Evolutionary conservation across 2,888 invertebrate genomes (phyloP).

Genomic region (Shargacucullia verbasci): DNA sequence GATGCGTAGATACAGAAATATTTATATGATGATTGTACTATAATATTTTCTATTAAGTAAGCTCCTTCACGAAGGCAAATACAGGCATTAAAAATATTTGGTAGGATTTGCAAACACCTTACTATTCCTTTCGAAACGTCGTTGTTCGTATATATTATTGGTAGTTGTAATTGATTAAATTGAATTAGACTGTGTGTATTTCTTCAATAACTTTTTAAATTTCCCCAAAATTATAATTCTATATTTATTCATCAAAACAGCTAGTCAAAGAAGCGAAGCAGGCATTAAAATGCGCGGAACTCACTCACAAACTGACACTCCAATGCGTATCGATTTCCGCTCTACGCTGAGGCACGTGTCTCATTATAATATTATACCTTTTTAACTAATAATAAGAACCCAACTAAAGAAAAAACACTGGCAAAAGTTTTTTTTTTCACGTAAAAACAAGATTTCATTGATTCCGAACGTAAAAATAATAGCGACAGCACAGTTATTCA

Average conservation of each 20-base stretch:
- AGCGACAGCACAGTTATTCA: too few species aligned
- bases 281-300: conserved; percentile 69
- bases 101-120: not conserved
- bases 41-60: not conserved
- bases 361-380: conserved; percentile 55
- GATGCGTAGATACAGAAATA: not conserved
- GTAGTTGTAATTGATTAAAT: too few species aligned
- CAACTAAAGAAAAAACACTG: not conserved
- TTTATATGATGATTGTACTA: too few species aligned
- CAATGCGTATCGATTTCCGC: conserved; percentile 73
- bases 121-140: too few species aligned
- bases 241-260: conserved; percentile 26
- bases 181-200: too few species aligned
- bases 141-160: not conserved
- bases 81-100: not conserved
- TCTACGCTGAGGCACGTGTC: conserved; percentile 61
- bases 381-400: conserved; percentile 13
- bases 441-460: not conserved
- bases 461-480: too few species aligned
- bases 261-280: conserved; percentile 29
- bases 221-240: not conserved
- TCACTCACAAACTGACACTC: conserved; percentile 38
- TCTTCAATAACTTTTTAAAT: too few species aligned
- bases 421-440: conserved; percentile 10
- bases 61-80: not conserved